These are phyloP conservation scores for Smittia aterrima DNA, from an alignment of 2,888 invertebrate species.

Conservation along the genomic window DNA sequence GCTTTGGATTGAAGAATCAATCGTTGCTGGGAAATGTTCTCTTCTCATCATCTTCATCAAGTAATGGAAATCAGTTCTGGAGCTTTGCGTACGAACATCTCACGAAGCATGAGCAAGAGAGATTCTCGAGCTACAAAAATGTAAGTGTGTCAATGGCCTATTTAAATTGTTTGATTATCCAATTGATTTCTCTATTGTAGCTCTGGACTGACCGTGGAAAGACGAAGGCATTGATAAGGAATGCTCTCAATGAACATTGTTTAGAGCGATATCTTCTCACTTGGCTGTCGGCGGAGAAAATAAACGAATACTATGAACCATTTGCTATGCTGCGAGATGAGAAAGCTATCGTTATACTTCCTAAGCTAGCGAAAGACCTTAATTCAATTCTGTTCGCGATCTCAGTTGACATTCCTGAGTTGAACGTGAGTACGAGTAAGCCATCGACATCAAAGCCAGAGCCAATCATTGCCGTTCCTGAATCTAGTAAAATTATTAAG, in stretches of 20 bases:
- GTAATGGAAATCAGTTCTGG: conserved; percentile 65
- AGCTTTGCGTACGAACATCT: conserved; percentile 74
- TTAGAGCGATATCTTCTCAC: conserved; percentile 78
- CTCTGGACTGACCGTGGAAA: conserved; percentile 64
- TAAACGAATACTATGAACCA: conserved; percentile 76
- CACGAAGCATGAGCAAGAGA: conserved; percentile 82
- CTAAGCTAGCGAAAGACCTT: conserved; percentile 82
- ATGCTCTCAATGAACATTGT: conserved; percentile 87
- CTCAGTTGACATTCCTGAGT: conserved; percentile 80
- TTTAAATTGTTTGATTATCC: neutral
- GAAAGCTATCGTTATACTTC: conserved; percentile 74
- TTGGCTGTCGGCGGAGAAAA: conserved; percentile 65
- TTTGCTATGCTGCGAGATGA: conserved; percentile 81
- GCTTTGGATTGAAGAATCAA: conserved; percentile 71
- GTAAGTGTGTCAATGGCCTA: conserved; percentile 47
- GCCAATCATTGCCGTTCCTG: conserved; percentile 64
- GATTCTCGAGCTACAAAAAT: conserved; percentile 69
- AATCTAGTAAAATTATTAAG: conserved; percentile 15
- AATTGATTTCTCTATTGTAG: conserved; percentile 47
- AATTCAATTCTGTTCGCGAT: conserved; percentile 90
- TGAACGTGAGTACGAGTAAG: conserved; percentile 61
- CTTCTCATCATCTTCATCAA: conserved; percentile 59
- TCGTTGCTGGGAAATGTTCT: conserved; percentile 65
- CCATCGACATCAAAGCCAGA: conserved; percentile 57
- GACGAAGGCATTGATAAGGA: conserved; percentile 79